Percentiles rank a stretch among this genome's conserved stretches.
phyloP scores from a whole-genome alignment of 2,797 vertebrate species.

The Choloepus didactylus region DNA sequence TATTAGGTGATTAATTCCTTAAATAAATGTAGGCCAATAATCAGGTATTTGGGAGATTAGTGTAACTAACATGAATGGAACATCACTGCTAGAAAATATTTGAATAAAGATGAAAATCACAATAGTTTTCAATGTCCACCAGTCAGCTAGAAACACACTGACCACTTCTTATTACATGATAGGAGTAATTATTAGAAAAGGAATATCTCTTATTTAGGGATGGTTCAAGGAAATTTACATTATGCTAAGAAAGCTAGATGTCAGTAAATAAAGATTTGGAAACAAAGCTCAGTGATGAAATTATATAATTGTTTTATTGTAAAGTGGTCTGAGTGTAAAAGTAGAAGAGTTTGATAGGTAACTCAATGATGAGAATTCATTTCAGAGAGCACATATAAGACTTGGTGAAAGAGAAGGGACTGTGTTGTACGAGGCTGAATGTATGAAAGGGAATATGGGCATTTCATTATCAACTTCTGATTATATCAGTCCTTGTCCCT shows the following conservation, averaged over 20 bases:
- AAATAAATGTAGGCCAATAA: not conserved
- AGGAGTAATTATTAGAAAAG: not conserved
- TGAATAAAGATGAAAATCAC: not conserved
- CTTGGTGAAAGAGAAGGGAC: not conserved
- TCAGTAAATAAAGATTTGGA: not conserved
- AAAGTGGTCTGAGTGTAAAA: not conserved
- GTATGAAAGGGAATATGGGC: not conserved
- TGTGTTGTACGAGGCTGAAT: not conserved
- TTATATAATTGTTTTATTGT: not conserved
- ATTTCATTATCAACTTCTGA: conserved; percentile 66
- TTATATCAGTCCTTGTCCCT: conserved; percentile 64
- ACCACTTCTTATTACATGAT: not conserved
- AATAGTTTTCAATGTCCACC: not conserved
- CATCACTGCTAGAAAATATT: not conserved
- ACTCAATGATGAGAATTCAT: not conserved
- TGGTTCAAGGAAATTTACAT: not conserved
- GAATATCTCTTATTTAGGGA: not conserved
- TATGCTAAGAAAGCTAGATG: not conserved
- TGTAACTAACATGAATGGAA: not conserved
- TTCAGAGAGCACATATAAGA: not conserved
- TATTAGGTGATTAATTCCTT: not conserved
- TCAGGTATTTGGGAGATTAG: not conserved
- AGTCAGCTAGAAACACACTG: not conserved
- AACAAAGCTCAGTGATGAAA: not conserved
- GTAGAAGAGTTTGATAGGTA: not conserved